These are phyloP conservation scores for Pantherophis vulpinus DNA, from an alignment of 2,797 vertebrate species.

Conservation along the genomic window DNA sequence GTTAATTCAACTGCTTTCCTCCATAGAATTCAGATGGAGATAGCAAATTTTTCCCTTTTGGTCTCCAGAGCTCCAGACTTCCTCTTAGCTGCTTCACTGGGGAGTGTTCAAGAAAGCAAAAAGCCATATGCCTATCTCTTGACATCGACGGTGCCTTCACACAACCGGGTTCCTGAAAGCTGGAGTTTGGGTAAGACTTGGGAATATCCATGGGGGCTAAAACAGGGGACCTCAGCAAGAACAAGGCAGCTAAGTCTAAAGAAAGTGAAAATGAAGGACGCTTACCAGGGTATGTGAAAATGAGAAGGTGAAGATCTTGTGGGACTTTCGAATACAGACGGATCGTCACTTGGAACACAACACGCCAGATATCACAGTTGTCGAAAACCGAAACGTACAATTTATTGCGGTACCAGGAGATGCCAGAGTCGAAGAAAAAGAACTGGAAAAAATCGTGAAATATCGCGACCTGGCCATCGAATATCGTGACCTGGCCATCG, in stretches of 20 bases:
- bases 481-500: no score
- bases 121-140: not conserved
- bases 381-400: no score
- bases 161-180: not conserved
- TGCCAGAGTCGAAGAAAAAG: no score
- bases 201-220: not conserved
- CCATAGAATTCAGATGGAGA: conserved; percentile 44
- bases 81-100: not conserved
- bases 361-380: no score
- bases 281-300: no score
- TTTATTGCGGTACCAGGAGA: no score
- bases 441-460: no score
- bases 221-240: not conserved
- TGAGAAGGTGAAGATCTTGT: no score
- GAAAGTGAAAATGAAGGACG: not conserved
- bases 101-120: not conserved
- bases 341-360: no score
- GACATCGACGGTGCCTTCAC: not conserved
- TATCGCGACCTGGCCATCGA: no score
- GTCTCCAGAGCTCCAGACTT: not conserved
- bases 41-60: conserved; percentile 42
- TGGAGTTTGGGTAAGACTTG: not conserved
- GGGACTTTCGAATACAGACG: no score
- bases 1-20: conserved; percentile 63
- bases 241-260: not conserved